Evolutionary conservation across 2,888 invertebrate genomes (phyloP), one percentile per base, ranked within the genome.

Genomic region (Stegophylla sp.): DNA sequence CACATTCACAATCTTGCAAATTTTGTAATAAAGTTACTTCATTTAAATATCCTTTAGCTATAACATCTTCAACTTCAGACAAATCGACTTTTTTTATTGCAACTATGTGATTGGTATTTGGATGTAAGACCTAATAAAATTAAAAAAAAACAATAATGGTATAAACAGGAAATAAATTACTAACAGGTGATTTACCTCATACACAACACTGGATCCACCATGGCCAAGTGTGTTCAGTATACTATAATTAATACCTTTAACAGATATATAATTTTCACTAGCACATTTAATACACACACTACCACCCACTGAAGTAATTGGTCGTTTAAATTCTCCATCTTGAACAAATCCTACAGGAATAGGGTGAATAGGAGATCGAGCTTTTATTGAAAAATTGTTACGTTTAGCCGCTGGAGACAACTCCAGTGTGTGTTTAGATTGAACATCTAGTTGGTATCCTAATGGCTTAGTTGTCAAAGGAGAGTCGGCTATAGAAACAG

Each of bases 121-220:
- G 87, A 85, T 92, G 90, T 83, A 92, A 87, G 63, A 92, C 93
- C 88, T 93, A 88, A 66, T 87, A 86, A 69, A 86, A 48, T 83
- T 73, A 56, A 20, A 67, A 48, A 67, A 74, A 45, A 48, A 34
- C 7, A 69, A 69, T 48, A 28, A 34, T 15, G 20, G 63, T 23
- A 61, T 73, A 43, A 28, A 1, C 28, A 15, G 23, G 17, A 23
- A 45, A 23, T 63, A 43, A 34, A 51, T 23, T 63, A 67, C 3
- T 73, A 53, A 61, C n/a, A 59, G 17, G 45, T 41, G n/a, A 45
- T 26, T 64, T 51, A 87, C 87, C 85, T 86, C 85, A 82, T 85
- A 92, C 4, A 97, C 97, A 86, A 93, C 91, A 85, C 96, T 94
- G 79, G 95, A 95, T 59, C 96, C 97, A n/a, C 97, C 97, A 84